These are phyloP conservation scores for Unio delphinus DNA, from an alignment of 2,888 invertebrate genomes.

Conservation along the genomic window DNA sequence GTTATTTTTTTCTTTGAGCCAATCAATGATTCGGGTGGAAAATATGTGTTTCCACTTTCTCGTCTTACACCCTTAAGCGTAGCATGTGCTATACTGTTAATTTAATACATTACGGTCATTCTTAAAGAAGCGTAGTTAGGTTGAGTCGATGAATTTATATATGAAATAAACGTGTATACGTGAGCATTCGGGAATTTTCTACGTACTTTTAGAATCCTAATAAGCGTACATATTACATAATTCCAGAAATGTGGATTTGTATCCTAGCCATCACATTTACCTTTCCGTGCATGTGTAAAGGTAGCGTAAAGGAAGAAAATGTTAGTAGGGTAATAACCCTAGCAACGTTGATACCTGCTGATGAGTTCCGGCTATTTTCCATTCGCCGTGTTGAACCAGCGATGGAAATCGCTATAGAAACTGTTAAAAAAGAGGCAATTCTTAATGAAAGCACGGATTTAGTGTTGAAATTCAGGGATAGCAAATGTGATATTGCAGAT, in stretches of 20 bases:
- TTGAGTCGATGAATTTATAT: too few relatives aligned
- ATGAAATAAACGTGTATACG: too few relatives aligned
- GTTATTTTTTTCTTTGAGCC: too few relatives aligned
- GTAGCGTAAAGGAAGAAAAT: neutral
- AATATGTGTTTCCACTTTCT: too few relatives aligned
- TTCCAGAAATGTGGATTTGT: neutral
- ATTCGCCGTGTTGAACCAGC: slow-evolving; percentile 63
- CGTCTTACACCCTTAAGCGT: too few relatives aligned
- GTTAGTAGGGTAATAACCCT: slow-evolving; percentile 29
- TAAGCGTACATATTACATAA: neutral
- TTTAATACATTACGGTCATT: too few relatives aligned
- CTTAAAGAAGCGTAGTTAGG: too few relatives aligned
- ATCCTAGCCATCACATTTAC: neutral
- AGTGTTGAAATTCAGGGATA: slow-evolving; percentile 29
- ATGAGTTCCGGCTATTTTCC: slow-evolving; percentile 47
- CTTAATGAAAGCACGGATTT: neutral
- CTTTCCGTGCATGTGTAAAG: neutral
- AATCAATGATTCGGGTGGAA: too few relatives aligned
- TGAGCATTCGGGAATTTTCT: too few relatives aligned
- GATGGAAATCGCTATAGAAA: slow-evolving; percentile 60
- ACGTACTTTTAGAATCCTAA: too few relatives aligned
- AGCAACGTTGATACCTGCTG: slow-evolving; percentile 49
- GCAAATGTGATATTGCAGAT: slow-evolving; percentile 58
- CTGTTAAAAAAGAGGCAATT: slow-evolving; percentile 25
- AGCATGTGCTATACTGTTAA: too few relatives aligned